Percentiles rank a stretch among this genome's conserved stretches.
phyloP scores from a whole-genome alignment of 2,797 vertebrate genomes.

The Rhynchonycteris naso region DNA sequence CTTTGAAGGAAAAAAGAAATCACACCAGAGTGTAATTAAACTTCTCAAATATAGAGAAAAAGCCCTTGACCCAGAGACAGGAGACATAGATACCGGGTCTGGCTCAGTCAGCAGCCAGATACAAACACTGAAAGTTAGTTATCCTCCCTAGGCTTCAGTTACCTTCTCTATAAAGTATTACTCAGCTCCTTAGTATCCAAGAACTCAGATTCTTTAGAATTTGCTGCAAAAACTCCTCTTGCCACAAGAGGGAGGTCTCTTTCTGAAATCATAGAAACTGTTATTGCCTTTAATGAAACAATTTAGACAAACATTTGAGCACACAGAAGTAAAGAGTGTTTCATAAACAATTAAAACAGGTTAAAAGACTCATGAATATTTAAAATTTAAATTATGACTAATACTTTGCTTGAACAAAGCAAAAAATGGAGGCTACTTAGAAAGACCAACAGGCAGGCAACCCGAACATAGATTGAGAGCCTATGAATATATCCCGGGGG shows the following conservation, averaged over 20 bases:
- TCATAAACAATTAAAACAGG: slow-evolving; percentile 32
- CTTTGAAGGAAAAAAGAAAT: background rate
- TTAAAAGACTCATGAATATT: slow-evolving; percentile 38
- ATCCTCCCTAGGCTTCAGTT: background rate
- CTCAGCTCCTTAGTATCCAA: background rate
- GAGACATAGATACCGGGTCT: background rate
- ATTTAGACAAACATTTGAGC: slow-evolving; percentile 50
- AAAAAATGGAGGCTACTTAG: background rate
- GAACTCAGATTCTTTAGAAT: background rate
- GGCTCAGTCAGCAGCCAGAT: background rate
- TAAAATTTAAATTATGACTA: slow-evolving; percentile 44
- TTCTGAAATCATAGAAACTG: slow-evolving; percentile 68
- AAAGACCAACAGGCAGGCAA: background rate
- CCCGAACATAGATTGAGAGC: background rate
- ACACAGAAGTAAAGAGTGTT: slow-evolving; percentile 28
- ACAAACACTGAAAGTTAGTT: background rate
- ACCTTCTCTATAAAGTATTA: background rate
- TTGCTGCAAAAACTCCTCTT: slow-evolving; percentile 68
- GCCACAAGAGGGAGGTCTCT: slow-evolving; percentile 76
- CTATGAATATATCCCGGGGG: background rate
- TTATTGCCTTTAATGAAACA: background rate
- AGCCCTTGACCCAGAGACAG: background rate
- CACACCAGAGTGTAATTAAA: background rate
- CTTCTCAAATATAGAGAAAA: background rate
- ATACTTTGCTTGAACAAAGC: slow-evolving; percentile 33